These are phyloP conservation scores for Hyles vespertilio DNA, from an alignment of 1,140 invertebrate genomes.

Conservation along the genomic window DNA sequence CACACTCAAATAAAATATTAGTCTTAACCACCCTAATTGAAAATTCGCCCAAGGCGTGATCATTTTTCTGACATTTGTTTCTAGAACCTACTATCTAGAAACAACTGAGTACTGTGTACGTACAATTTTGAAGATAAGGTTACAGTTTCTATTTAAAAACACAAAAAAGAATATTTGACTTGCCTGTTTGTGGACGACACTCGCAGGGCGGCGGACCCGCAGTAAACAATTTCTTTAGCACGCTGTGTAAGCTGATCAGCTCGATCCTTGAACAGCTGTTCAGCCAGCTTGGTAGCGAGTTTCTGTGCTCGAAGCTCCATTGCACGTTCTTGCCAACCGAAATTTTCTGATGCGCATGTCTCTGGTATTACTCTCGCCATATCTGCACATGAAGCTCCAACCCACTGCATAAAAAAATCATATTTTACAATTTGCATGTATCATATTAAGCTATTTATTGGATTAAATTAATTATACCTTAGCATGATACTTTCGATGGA, in stretches of 20 bases:
- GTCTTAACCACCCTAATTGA: too few species aligned
- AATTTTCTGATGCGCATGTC: conserved; percentile 15
- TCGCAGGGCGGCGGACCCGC: conserved; percentile 50
- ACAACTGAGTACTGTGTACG: neutral
- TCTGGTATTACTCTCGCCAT: conserved; percentile 18
- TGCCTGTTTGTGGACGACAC: conserved; percentile 29
- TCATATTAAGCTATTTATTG: neutral
- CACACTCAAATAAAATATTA: too few species aligned
- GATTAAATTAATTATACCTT: conserved; percentile 23
- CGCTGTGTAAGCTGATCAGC: conserved; percentile 42
- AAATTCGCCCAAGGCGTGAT: too few species aligned
- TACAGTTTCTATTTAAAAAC: neutral
- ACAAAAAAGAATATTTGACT: too few species aligned
- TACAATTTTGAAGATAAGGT: neutral
- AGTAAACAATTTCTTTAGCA: conserved; percentile 37
- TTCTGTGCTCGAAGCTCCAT: conserved; percentile 47
- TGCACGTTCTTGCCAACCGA: conserved; percentile 39
- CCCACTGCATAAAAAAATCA: conserved; percentile 41
- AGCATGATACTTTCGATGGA: conserved; percentile 63
- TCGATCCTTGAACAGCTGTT: conserved; percentile 52
- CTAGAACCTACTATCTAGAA: neutral
- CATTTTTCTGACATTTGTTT: too few species aligned
- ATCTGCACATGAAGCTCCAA: conserved; percentile 52
- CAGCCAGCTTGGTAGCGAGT: conserved; percentile 46
- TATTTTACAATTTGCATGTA: neutral